Percentiles rank a stretch among this genome's conserved stretches.
Evolutionary conservation across 1,140 invertebrate species (phyloP).

Genomic region (Drosophila serrata): DNA sequence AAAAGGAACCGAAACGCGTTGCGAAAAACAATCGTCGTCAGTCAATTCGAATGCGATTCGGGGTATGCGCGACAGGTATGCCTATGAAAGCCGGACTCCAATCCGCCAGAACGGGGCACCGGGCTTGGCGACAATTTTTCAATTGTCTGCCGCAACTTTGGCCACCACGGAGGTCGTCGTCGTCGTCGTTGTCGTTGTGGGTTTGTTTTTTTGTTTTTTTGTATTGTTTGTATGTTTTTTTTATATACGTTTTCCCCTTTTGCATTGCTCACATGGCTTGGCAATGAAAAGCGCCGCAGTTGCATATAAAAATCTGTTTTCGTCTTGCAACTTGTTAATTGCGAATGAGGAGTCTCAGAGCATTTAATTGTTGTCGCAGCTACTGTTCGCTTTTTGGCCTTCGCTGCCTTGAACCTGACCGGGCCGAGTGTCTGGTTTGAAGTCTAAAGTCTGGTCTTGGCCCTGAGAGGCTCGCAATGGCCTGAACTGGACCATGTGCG

Average conservation of each 20-base stretch:
- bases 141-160: slow-evolving; percentile 67
- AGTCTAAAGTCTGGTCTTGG: not conserved
- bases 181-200: slow-evolving; percentile 47
- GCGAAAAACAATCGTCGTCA: slow-evolving; percentile 68
- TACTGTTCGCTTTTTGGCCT: slow-evolving; percentile 42
- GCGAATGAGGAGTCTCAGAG: slow-evolving; percentile 22
- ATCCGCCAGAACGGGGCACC: slow-evolving; percentile 19
- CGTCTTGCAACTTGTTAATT: slow-evolving; percentile 74
- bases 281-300: slow-evolving; percentile 80
- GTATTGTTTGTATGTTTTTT: slow-evolving; percentile 7
- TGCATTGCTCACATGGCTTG: slow-evolving; percentile 74
- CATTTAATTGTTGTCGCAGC: slow-evolving; percentile 74
- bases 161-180: slow-evolving; percentile 73
- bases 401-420: slow-evolving; percentile 49
- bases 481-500: slow-evolving; percentile 40
- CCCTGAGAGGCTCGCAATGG: slow-evolving; percentile 4
- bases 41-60: slow-evolving; percentile 81
- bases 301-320: slow-evolving; percentile 82
- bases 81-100: slow-evolving; percentile 59
- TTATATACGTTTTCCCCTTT: slow-evolving; percentile 5
- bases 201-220: slow-evolving; percentile 9
- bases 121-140: slow-evolving; percentile 80
- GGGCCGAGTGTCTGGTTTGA: slow-evolving; percentile 3
- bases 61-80: slow-evolving; percentile 81
- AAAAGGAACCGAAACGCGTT: slow-evolving; percentile 17